phyloP scores from a whole-genome alignment of 2,888 invertebrate species.

The Mythimna lalbum region DNA sequence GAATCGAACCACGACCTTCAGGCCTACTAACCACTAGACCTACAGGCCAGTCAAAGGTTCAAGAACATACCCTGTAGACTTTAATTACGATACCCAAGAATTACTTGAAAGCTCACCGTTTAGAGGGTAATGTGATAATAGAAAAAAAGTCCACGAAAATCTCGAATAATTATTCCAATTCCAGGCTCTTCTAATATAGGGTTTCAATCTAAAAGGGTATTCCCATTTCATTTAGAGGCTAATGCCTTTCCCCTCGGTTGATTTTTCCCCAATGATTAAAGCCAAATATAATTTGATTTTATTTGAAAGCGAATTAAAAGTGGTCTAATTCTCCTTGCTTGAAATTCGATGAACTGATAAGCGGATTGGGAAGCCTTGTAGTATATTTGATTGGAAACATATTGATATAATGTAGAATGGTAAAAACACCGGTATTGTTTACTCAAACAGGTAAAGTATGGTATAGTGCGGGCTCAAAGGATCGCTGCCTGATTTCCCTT shows the following conservation, averaged over 20 bases:
- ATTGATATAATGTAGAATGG: constrained; percentile 30
- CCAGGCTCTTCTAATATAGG: constrained; percentile 17
- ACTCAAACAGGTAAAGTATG: constrained; percentile 65
- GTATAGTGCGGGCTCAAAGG: constrained; percentile 51
- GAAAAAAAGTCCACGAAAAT: constrained; percentile 26
- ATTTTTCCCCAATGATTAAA: constrained; percentile 42
- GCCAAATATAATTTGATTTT: constrained; percentile 44
- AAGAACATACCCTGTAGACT: constrained; percentile 4
- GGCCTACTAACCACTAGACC: no score
- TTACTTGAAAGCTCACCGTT: constrained; percentile 1
- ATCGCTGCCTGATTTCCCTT: constrained; percentile 78
- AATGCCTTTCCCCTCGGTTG: constrained; percentile 28
- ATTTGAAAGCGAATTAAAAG: constrained; percentile 48
- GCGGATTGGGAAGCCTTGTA: constrained; percentile 37
- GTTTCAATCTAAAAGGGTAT: constrained; percentile 40
- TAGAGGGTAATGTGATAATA: constrained; percentile 15
- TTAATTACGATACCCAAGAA: constrained; percentile 24
- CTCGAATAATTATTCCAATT: constrained; percentile 33
- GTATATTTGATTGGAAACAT: constrained; percentile 38
- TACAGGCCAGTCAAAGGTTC: neutral
- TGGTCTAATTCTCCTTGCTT: constrained; percentile 18
- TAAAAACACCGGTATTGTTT: constrained; percentile 44
- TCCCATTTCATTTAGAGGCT: constrained; percentile 33
- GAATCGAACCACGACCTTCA: no score
- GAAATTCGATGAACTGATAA: constrained; percentile 37